phyloP scores from a whole-genome alignment of 2,113 vertebrate genomes.

The Eolophus roseicapilla region DNA sequence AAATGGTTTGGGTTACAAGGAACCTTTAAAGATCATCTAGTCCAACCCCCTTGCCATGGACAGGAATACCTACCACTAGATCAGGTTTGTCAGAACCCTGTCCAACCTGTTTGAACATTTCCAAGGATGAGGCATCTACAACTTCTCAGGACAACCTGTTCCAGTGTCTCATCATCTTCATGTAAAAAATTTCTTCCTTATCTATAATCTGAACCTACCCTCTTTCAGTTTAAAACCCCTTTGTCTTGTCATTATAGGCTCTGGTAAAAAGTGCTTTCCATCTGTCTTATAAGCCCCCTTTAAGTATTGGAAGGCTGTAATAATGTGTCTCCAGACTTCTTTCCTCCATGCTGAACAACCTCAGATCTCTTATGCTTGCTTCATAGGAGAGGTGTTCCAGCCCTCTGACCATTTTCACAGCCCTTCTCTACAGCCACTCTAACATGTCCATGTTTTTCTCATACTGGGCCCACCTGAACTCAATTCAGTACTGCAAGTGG shows the following conservation, averaged over 20 bases:
- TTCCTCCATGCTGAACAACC: not conserved
- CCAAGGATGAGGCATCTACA: not conserved
- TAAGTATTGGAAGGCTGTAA: not conserved
- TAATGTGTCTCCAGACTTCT: not conserved
- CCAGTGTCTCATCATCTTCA: not conserved
- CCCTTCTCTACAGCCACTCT: not conserved
- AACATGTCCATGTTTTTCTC: not conserved
- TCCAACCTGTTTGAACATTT: not conserved
- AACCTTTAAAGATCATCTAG: not conserved
- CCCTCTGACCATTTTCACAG: not conserved
- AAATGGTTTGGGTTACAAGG: not conserved
- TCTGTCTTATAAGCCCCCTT: not conserved
- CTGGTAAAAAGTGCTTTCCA: not conserved
- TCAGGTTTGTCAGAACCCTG: not conserved
- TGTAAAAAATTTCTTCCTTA: not conserved
- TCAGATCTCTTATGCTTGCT: not conserved
- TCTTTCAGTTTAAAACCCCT: not conserved
- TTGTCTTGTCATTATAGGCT: not conserved
- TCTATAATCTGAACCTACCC: not conserved
- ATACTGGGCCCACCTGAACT: not conserved
- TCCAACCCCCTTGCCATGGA: not conserved
- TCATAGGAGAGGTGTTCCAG: not conserved
- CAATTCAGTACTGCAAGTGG: not conserved
- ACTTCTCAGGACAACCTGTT: not conserved
- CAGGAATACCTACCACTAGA: not conserved